Evolutionary conservation across 2,797 vertebrate genomes (phyloP).

Genomic region (Potorous gilbertii): DNA sequence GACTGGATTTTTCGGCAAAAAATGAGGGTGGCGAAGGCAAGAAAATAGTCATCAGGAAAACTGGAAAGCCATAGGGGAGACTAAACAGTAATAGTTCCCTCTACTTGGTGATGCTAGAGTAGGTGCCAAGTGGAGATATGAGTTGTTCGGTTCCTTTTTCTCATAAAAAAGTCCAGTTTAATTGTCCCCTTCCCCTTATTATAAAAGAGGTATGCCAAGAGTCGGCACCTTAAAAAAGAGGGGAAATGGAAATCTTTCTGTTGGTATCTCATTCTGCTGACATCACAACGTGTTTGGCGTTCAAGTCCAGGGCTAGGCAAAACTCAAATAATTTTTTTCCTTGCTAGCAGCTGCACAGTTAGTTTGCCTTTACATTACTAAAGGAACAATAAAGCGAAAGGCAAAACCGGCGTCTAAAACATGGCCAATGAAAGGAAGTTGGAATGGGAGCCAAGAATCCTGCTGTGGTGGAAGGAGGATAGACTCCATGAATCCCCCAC

Average conservation of each 20-base stretch:
- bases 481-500: conserved; percentile 79
- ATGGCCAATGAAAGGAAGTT: conserved; percentile 90
- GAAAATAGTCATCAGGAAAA: conserved; percentile 37
- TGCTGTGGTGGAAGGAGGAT: conserved; percentile 90
- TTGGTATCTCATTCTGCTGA: conserved; percentile 74
- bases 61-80: not conserved
- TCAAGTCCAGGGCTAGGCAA: conserved; percentile 75
- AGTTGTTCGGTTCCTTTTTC: not conserved
- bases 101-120: not conserved
- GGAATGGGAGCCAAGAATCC: conserved; percentile 93
- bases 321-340: conserved; percentile 78
- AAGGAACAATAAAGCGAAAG: conserved; percentile 83
- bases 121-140: not conserved
- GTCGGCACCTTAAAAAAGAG: conserved; percentile 32
- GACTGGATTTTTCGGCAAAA: conserved; percentile 38
- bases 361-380: conserved; percentile 79
- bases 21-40: conserved; percentile 13
- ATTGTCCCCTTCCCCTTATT: not conserved
- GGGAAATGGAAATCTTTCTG: conserved; percentile 72
- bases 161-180: not conserved
- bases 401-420: conserved; percentile 86
- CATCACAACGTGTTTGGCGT: conserved; percentile 73
- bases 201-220: conserved; percentile 40
- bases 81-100: not conserved
- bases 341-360: conserved; percentile 78